Conservation (phyloP, 2,888 invertebrate genomes). For the Drosophila seclusa region DNA sequence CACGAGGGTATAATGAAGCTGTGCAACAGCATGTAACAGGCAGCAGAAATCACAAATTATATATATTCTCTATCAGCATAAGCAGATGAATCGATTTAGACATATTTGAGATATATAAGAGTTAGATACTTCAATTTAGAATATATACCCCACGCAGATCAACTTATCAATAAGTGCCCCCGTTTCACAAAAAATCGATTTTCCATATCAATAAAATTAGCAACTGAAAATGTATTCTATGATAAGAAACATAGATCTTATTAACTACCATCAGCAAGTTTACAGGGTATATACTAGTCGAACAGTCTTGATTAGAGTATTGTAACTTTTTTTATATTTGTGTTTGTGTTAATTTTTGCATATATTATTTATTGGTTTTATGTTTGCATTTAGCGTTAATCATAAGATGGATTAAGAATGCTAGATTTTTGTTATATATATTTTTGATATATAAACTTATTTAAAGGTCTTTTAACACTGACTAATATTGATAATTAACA, state of each 20-base stretch:
- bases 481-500: background rate
- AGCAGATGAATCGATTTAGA: background rate
- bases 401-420: background rate
- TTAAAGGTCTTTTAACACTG: background rate
- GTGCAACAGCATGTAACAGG: background rate
- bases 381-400: background rate
- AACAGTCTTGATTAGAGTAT: background rate
- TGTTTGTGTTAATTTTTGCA: background rate
- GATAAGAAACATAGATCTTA: background rate
- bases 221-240: background rate
- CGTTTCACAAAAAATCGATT: background rate
- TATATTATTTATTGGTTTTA: background rate
- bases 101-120: background rate
- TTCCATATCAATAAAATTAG: background rate
- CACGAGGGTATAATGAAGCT: background rate
- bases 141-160: background rate
- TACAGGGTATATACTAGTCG: background rate
- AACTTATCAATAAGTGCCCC: too few species aligned
- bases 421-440: background rate
- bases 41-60: background rate
- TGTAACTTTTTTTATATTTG: background rate
- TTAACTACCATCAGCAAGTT: background rate
- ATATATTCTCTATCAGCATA: background rate
- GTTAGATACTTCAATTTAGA: background rate
- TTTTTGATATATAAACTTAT: background rate